Conservation (phyloP, 1,140 invertebrate species). For the Rhagoletis zephyria region DNA sequence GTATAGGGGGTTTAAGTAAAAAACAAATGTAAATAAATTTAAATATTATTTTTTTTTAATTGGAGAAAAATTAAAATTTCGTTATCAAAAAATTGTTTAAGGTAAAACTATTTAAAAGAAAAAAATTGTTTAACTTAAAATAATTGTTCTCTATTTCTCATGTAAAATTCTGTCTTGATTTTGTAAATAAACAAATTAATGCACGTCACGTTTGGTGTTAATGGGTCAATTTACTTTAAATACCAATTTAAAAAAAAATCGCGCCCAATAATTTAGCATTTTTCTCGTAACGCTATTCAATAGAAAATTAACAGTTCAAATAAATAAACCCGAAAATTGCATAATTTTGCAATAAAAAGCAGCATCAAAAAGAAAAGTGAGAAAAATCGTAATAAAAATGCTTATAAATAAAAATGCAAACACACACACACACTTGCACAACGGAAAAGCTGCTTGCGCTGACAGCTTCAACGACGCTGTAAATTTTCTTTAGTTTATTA, state of each 20-base stretch:
- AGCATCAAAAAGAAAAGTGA: background rate
- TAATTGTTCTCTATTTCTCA: too few relatives aligned
- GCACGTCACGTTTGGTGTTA: background rate
- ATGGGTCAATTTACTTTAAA: background rate
- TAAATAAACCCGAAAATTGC: background rate
- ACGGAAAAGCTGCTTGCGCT: background rate
- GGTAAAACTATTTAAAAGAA: too few relatives aligned
- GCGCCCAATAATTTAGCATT: background rate
- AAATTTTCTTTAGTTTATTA: background rate
- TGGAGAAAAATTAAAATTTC: too few relatives aligned
- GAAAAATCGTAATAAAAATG: background rate
- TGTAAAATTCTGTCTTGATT: too few relatives aligned
- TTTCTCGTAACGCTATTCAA: background rate
- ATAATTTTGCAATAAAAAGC: conserved; percentile 8
- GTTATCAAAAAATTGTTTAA: too few relatives aligned
- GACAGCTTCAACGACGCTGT: background rate
- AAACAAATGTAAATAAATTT: too few relatives aligned
- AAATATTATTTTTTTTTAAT: too few relatives aligned
- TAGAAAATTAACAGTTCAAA: background rate
- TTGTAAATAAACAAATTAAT: too few relatives aligned
- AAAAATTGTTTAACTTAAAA: too few relatives aligned
- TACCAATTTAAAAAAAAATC: too few relatives aligned
- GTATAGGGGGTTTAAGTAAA: too few relatives aligned
- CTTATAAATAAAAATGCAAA: background rate
- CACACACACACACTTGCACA: background rate